Conservation (phyloP, 2,888 invertebrate genomes). For the Gandaritis pyraliata region DNA sequence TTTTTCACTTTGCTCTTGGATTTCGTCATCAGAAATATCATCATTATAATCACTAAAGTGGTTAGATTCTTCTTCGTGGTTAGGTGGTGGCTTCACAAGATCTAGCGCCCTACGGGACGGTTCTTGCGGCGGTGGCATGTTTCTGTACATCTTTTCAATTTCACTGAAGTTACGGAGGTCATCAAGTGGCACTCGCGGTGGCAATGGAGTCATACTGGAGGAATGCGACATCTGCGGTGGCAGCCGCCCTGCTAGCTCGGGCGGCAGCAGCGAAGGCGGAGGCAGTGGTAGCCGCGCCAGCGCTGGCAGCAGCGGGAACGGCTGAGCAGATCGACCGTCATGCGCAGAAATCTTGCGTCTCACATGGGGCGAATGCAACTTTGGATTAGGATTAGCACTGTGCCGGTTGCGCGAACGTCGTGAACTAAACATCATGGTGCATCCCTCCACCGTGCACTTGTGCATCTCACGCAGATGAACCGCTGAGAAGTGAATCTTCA, state of each 20-base stretch:
- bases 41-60: conserved; percentile 73
- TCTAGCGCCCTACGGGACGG: conserved; percentile 66
- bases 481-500: conserved; percentile 99
- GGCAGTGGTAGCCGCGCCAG: conserved; percentile 89
- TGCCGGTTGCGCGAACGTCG: conserved; percentile 97
- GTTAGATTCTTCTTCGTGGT: conserved; percentile 67
- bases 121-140: conserved; percentile 69
- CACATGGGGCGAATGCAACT: conserved; percentile 97
- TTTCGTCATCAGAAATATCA: conserved; percentile 68
- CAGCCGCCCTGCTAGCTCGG: conserved; percentile 80
- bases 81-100: conserved; percentile 62
- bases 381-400: conserved; percentile 98
- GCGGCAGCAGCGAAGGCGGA: conserved; percentile 87
- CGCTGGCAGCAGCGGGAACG: conserved; percentile 89
- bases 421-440: conserved; percentile 99
- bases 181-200: conserved; percentile 80
- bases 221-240: conserved; percentile 64
- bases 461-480: conserved; percentile 99
- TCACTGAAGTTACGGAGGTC: conserved; percentile 81
- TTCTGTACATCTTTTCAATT: conserved; percentile 82
- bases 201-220: conserved; percentile 74
- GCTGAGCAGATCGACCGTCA: conserved; percentile 94
- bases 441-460: conserved; percentile 98
- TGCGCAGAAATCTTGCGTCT: conserved; percentile 96
- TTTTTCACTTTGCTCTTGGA: conserved; percentile 58